Evolutionary conservation across 2,888 invertebrate species (phyloP), one percentile per base, ranked within the genome.

Genomic region (Ormyrus labotus): DNA sequence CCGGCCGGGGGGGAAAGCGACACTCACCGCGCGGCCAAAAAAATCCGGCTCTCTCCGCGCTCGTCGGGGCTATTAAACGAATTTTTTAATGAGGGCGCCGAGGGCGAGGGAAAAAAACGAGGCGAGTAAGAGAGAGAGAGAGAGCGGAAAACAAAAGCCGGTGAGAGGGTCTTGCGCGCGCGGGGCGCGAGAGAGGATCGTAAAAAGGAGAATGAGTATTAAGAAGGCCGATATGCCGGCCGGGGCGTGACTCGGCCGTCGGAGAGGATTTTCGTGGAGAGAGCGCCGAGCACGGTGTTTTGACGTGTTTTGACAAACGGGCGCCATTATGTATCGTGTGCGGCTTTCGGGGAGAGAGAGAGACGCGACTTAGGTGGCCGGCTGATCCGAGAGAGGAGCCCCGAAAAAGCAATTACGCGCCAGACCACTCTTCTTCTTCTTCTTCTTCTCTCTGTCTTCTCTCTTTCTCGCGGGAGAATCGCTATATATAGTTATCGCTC

Each of bases 281-380:
- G 85, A 84, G 19, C 19, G 19, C 19, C 1, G 82, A 83, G 87
- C 84, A 87, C 88, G 84, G 85, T 90, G 89, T 90, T 90, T 89
- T 90, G 90, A 90, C 89, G 88, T 90, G 90, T 90, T 90, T 90
- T 90, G 90, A 90, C 90, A 90, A 90, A 90, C 89, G 88, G 87
- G 86, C 88, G 88, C 89, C 88, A 90, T 90, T 90, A 89, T 86
- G 82, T 74, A 80, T 81, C 48, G 7, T 47, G 50, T 11, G 50
- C 19, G 19, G 19, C 45, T 55, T 60, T 82, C 81, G 86, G 86
- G 85, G 19, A 19, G 19, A 19, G 19, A 19, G 19, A 19, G 19
- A 86, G 81, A 86, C 77, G 85, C 88, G 85, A 88, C 88, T 85
- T 89, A 89, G 89, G 89, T 89, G 89, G 89, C 85, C 88, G 81